Evolutionary conservation across 1,140 invertebrate species (phyloP), one percentile per base, ranked within the genome.

Genomic region (Lethocerus indicus): DNA sequence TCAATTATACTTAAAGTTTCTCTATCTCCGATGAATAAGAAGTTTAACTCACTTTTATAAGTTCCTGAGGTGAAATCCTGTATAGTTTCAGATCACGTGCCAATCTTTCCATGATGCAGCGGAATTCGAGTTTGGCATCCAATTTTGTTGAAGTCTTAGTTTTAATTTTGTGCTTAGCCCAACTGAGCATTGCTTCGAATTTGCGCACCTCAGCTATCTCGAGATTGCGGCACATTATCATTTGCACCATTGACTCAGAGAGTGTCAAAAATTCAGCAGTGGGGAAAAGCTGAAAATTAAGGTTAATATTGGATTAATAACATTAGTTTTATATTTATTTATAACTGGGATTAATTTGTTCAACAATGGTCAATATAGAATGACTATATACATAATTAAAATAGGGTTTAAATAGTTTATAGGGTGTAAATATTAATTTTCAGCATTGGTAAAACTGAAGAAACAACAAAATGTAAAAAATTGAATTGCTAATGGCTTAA

Each of bases 141-240:
- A 80, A 69, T 67, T 86, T 87, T 47, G 74, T 72, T 18, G 78
- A 76, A 50, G 75, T 78, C 67, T 79, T 82, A 45, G 74, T 71
- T 62, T 78, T 75, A 52, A 88, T 85, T 66, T 85, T 85, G 62
- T 88, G 75, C 42, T 78, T 75, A 2, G 88, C 83, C 89, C 89
- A 94, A 21, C 72, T 74, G 9, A 91, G 70, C 87, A 94, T 94
- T 0, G 86, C 86, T 67, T 93, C 85, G 60, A 94, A 94, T 64
- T 93, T 94, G 14, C 78, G 73, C n/a, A 92, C 81, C 64, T 94
- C 90, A 0, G 82, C 76, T 14, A 90, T 79, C 58, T 88, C 83
- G 39, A 91, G 69, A 59, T 84, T 81, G 53, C 76, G 74, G 62
- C 79, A 84, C 83, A 94, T 89, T 51, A 93, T 89, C 53, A 60